Evolutionary conservation across 2,888 invertebrate species (phyloP), one percentile per base, ranked within the genome.

Genomic region (Arctia plantaginis): DNA sequence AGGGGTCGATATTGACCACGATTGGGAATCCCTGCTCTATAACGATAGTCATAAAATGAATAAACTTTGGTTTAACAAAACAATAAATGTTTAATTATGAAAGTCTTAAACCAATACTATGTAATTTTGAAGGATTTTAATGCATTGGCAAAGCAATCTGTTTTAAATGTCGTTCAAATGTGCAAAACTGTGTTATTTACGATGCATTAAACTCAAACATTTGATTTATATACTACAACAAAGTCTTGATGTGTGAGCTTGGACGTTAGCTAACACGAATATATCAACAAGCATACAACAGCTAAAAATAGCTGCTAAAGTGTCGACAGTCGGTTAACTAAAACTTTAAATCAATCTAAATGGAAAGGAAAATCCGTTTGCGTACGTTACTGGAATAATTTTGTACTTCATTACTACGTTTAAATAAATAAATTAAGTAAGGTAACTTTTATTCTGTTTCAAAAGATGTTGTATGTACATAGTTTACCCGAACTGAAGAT

Each of bases 191-290:
- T 51, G 13, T 55, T 33, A 55, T 66, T 71, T 66, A 66, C 66
- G n/a, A 44, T 66, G 59, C 51, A 65, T 1, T 59, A 27, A n/a
- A 41, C 39, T 41, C 39, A 23, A 65, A 55, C n/a, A 73, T 72
- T 72, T 69, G 66, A 73, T 69, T 80, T 71, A 69, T 62, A 70
- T 73, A 51, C 72, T 69, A 74, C 80, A 73, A 74, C 80, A 73
- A 73, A 80, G 66, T 75, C 68, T 72, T 68, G 27, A 74, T 79
- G 64, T 64, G 71, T 69, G 64, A 20, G 55, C 39, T 51, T 72
- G 23, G 10, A 33, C 44, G 55, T 79, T 65, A 69, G 55, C n/a
- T n/a, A n/a, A n/a, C n/a, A n/a, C n/a, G 71, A 79, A 73, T 65
- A 67, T 64, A 64, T 51, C 51, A 66, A 47, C 44, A 64, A 66